Conservation (phyloP, 2,888 invertebrate genomes). For the Dynastes hyllus region DNA sequence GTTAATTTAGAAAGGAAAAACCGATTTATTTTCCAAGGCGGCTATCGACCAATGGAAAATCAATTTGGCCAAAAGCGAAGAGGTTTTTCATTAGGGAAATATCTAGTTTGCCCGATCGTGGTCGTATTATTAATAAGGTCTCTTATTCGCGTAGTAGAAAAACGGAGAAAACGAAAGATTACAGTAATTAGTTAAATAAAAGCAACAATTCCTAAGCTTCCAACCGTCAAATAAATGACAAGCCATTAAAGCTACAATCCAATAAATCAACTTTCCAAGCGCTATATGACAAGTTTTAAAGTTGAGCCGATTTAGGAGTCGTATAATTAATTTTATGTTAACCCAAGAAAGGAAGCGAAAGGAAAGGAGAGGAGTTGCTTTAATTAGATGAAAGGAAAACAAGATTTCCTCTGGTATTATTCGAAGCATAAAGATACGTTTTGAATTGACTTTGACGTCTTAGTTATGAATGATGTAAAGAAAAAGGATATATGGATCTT, state of each 20-base stretch:
- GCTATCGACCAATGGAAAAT: background rate
- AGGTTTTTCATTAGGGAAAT: conserved; percentile 15
- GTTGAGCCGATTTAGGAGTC: conserved; percentile 14
- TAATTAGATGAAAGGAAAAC: conserved; percentile 8
- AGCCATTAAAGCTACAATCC: background rate
- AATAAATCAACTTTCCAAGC: conserved; percentile 20
- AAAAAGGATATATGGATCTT: too few relatives aligned
- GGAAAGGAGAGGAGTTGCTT: conserved; percentile 15
- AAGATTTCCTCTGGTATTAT: background rate
- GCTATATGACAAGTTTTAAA: conserved; percentile 26
- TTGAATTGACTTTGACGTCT: background rate
- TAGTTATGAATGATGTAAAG: too few relatives aligned
- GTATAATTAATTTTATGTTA: conserved; percentile 32
- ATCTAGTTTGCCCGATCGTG: background rate
- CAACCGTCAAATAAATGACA: conserved; percentile 17
- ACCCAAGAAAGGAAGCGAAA: background rate
- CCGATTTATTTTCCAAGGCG: conserved; percentile 2
- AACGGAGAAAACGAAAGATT: background rate
- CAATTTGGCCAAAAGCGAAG: conserved; percentile 22
- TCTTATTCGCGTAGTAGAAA: background rate
- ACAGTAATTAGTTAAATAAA: conserved; percentile 1
- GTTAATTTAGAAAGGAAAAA: conserved; percentile 25
- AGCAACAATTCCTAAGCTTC: conserved; percentile 3
- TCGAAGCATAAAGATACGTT: background rate
- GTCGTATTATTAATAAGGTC: conserved; percentile 6